Evolutionary conservation across 2,797 vertebrate genomes (phyloP).

Genomic region (Gymnothorax reevesii): DNA sequence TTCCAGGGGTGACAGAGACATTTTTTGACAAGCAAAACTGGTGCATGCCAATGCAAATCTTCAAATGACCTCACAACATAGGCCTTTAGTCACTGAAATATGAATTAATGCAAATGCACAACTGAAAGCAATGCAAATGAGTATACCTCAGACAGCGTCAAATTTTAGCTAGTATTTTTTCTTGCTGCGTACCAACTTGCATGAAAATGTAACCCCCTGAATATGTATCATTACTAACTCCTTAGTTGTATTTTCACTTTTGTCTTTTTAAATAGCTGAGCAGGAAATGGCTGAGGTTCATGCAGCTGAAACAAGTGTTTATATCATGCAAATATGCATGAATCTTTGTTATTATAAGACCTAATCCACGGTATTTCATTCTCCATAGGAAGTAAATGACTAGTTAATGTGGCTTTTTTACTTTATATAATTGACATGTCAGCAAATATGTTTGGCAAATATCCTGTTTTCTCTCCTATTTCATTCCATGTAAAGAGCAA

Average conservation of each 20-base stretch:
- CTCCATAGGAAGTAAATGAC: background rate
- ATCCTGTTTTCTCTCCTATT: background rate
- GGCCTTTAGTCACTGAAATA: background rate
- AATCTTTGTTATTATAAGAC: background rate
- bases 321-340: background rate
- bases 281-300: background rate
- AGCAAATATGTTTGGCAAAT: background rate
- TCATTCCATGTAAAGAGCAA: background rate
- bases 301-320: background rate
- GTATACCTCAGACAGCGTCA: background rate
- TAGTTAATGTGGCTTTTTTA: background rate
- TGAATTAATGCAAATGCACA: background rate
- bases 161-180: background rate
- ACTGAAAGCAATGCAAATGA: conserved; percentile 9
- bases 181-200: background rate
- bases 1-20: background rate
- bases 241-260: background rate
- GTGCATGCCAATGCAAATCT: background rate
- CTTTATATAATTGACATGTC: background rate
- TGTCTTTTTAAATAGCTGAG: background rate
- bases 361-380: background rate
- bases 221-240: background rate
- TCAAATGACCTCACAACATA: background rate
- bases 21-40: background rate
- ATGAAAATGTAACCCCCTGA: background rate